These are phyloP conservation scores for Metalampra italica DNA, from an alignment of 2,888 invertebrate genomes.

Conservation along the genomic window DNA sequence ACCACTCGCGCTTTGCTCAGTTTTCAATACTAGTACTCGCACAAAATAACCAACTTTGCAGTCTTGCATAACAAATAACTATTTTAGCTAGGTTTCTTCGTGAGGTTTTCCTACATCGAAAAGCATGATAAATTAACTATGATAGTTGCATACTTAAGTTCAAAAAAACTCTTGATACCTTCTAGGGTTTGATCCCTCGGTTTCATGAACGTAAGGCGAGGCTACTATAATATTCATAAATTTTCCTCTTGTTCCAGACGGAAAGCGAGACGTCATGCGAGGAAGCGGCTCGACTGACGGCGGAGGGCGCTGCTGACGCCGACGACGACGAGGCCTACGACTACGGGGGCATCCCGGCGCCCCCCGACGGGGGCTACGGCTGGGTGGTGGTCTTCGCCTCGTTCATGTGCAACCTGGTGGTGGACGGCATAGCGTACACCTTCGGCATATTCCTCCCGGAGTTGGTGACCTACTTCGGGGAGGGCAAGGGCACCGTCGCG, in stretches of 20 bases:
- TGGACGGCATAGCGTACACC: constrained; percentile 99
- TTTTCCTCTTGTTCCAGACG: constrained; percentile 78
- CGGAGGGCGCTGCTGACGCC: constrained; percentile 79
- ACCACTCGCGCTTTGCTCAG: no score
- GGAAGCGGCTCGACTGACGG: constrained; percentile 88
- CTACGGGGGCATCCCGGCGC: constrained; percentile 89
- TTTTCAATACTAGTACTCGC: no score
- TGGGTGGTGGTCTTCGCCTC: constrained; percentile 97
- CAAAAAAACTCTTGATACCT: no score
- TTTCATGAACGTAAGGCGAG: no score
- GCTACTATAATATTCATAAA: no score
- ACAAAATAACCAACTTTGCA: no score
- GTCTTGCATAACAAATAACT: no score
- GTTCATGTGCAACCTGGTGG: constrained; percentile 98
- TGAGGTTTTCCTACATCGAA: no score
- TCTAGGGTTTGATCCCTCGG: no score
- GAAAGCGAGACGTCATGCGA: constrained; percentile 93
- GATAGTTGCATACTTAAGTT: no score
- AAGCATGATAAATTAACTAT: no score
- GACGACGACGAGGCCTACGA: constrained; percentile 82
- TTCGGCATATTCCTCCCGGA: constrained; percentile 95
- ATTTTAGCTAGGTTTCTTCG: no score
- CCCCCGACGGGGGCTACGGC: constrained; percentile 94
- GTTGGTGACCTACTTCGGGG: constrained; percentile 88
- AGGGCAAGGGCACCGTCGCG: constrained; percentile 92